These are phyloP conservation scores for Ctenopoma multispine DNA, from an alignment of 2,797 vertebrate genomes.

Conservation along the genomic window DNA sequence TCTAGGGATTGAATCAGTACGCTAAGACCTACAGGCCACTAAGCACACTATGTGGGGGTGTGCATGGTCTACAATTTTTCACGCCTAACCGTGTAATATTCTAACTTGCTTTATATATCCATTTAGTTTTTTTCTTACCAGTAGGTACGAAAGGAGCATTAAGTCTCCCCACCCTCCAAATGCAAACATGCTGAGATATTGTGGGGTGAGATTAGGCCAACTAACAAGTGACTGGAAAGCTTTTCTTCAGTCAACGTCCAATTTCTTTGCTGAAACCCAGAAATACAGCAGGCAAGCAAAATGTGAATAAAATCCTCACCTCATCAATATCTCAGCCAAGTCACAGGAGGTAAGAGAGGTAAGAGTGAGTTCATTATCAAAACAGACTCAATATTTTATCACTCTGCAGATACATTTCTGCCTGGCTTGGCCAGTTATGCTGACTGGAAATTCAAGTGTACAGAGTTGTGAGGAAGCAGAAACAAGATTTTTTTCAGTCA, in stretches of 20 bases:
- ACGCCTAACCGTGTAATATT: constrained; percentile 27
- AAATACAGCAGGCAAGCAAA: constrained; percentile 48
- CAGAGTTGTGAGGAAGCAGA: constrained; percentile 41
- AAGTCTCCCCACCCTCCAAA: constrained; percentile 7
- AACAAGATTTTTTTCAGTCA: constrained; percentile 54
- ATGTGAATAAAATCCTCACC: constrained; percentile 50
- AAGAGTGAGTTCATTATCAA: constrained; percentile 68
- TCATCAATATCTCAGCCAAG: constrained; percentile 66
- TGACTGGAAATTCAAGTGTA: constrained; percentile 54
- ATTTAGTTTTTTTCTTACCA: constrained; percentile 22
- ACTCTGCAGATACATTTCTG: constrained; percentile 60
- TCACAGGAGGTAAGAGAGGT: constrained; percentile 61
- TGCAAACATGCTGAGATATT: constrained; percentile 56
- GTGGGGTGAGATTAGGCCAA: constrained; percentile 45
- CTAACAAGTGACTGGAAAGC: constrained; percentile 41
- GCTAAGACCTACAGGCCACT: constrained; percentile 42
- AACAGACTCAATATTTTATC: constrained; percentile 73
- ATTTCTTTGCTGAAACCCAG: constrained; percentile 52
- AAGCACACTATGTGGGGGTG: constrained; percentile 17
- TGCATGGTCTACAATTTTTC: constrained; percentile 27
- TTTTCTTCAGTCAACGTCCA: constrained; percentile 29
- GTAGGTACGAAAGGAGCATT: constrained; percentile 19
- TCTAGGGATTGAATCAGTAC: constrained; percentile 49
- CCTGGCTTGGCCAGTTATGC: constrained; percentile 48
- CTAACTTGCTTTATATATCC: constrained; percentile 27